Evolutionary conservation across 2,888 invertebrate species (phyloP).

Genomic region (Nipponacmea schrenckii): DNA sequence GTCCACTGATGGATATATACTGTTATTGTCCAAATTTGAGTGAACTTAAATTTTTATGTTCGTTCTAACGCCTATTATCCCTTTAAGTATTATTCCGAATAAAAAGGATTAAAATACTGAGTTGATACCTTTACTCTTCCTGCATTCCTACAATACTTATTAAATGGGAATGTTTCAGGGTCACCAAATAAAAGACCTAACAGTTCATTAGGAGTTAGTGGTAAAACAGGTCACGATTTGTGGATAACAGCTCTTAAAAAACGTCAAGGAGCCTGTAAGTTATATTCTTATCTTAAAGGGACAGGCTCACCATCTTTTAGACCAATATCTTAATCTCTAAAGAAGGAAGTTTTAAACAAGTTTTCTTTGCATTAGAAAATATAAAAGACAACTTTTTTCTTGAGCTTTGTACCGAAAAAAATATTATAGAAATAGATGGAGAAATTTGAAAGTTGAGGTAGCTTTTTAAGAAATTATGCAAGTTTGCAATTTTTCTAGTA

Average conservation of each 20-base stretch:
- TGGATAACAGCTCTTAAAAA: slow-evolving; percentile 60
- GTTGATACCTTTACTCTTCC: background rate
- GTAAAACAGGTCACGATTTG: slow-evolving; percentile 48
- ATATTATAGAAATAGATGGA: no score
- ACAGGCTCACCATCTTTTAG: no score
- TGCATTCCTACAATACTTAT: background rate
- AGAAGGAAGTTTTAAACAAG: slow-evolving; percentile 3
- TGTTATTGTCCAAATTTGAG: no score
- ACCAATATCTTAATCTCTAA: no score
- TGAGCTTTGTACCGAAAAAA: background rate
- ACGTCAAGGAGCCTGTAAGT: slow-evolving; percentile 47
- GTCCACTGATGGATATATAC: no score
- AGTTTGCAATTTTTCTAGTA: no score
- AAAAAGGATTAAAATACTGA: background rate
- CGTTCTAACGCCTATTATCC: no score
- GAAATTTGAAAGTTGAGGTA: no score
- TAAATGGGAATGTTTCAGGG: slow-evolving; percentile 11
- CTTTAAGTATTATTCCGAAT: background rate
- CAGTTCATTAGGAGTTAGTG: slow-evolving; percentile 37
- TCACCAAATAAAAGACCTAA: slow-evolving; percentile 44
- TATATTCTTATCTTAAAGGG: background rate
- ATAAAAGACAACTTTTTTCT: background rate
- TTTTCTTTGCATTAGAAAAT: background rate
- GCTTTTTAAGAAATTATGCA: no score
- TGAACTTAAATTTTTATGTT: no score